phyloP scores from a whole-genome alignment of 2,888 invertebrate genomes.

The Cataglyphis cursor region DNA sequence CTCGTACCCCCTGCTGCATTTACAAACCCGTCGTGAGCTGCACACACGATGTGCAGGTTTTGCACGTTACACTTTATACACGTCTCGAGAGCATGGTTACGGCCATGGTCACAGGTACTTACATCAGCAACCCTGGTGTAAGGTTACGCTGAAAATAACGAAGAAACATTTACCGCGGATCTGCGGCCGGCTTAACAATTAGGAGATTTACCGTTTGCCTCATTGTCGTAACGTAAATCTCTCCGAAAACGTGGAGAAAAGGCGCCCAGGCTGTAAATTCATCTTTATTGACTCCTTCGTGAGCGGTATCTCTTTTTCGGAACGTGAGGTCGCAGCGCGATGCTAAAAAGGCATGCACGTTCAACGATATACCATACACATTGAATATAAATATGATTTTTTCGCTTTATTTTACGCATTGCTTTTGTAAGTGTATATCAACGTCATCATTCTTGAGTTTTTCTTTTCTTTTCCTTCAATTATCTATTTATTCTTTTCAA shows the following conservation, averaged over 20 bases:
- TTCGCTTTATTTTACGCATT: background rate
- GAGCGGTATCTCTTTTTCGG: constrained; percentile 22
- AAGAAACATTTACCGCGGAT: constrained; percentile 60
- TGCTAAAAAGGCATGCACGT: background rate
- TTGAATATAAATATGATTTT: constrained; percentile 15
- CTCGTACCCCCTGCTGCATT: constrained; percentile 69
- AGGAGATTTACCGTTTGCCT: constrained; percentile 62
- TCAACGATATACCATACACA: constrained; percentile 4
- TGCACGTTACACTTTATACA: constrained; percentile 74
- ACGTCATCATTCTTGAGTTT: background rate
- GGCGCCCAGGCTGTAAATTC: constrained; percentile 31
- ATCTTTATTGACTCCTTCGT: constrained; percentile 39
- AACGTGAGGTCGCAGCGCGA: background rate
- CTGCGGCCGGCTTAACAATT: constrained; percentile 63
- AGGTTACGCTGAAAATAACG: constrained; percentile 70
- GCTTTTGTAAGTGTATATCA: background rate
- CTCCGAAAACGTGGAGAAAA: constrained; percentile 29
- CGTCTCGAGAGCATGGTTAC: constrained; percentile 55
- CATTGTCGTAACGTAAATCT: constrained; percentile 48
- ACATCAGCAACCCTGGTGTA: constrained; percentile 55
- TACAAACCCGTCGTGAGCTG: constrained; percentile 75
- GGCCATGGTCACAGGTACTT: constrained; percentile 62
- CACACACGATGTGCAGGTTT: constrained; percentile 58
- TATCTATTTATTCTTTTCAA: background rate
- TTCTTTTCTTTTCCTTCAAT: background rate